Conservation (phyloP, 64 coral and sea anemone genomes). For the Stylophora pistillata region DNA sequence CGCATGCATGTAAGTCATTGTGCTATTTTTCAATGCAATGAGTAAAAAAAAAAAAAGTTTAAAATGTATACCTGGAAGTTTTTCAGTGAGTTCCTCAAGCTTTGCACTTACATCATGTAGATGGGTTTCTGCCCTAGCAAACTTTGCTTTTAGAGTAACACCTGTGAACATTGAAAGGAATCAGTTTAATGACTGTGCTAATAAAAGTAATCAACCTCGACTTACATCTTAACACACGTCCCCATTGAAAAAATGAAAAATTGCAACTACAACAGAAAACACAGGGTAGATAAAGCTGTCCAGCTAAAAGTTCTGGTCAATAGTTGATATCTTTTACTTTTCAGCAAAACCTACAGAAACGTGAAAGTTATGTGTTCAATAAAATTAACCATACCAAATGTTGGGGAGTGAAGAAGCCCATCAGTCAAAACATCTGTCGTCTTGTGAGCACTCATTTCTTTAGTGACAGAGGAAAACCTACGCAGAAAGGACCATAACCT, state of each 20-base stretch:
- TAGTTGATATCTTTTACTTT: not conserved
- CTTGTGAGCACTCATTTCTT: constrained; percentile 73
- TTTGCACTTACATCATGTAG: constrained; percentile 22
- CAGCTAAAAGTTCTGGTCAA: not conserved
- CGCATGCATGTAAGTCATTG: no score
- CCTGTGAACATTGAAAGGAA: constrained; percentile 15
- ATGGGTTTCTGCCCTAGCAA: constrained; percentile 36
- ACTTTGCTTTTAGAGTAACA: constrained; percentile 52
- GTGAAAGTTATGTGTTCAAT: not conserved
- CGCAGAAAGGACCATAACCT: constrained; percentile 73
- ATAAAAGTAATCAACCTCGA: no score
- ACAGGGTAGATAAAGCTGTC: not conserved
- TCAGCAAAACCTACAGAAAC: not conserved
- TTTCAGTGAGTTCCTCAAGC: constrained; percentile 3
- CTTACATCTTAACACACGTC: no score
- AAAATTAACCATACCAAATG: constrained; percentile 58
- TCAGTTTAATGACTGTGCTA: no score
- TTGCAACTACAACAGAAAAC: not conserved
- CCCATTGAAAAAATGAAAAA: no score
- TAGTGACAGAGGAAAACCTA: constrained; percentile 60
- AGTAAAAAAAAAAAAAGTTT: not conserved
- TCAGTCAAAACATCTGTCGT: constrained; percentile 79
- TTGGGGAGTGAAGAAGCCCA: constrained; percentile 61
- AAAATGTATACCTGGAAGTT: constrained; percentile 47
- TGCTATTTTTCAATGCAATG: no score